phyloP scores from a whole-genome alignment of 2,797 vertebrate species.

The Chrosomus eos region DNA sequence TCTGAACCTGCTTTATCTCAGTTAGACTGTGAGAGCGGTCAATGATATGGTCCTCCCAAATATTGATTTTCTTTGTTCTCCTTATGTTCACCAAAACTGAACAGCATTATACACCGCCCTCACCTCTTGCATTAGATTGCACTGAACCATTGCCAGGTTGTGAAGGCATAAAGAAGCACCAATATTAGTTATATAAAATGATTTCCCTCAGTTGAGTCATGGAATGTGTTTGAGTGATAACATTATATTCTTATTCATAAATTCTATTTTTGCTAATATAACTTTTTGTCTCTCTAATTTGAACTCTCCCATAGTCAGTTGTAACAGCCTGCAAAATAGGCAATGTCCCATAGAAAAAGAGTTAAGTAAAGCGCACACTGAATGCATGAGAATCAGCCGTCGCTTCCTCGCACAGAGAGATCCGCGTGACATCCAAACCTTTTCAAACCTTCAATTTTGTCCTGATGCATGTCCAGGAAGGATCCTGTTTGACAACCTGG shows the following conservation, averaged over 20 bases:
- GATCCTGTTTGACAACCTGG: constrained; percentile 31
- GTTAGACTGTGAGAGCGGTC: neutral
- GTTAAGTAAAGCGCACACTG: constrained; percentile 21
- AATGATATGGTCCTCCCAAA: neutral
- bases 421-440: constrained; percentile 41
- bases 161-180: neutral
- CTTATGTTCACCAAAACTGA: constrained; percentile 14
- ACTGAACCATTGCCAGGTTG: neutral
- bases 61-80: constrained; percentile 32
- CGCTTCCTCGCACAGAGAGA: constrained; percentile 30
- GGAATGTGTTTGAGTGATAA: constrained; percentile 1
- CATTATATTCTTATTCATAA: neutral
- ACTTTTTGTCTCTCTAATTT: neutral
- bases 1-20: constrained; percentile 1
- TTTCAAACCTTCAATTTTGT: neutral
- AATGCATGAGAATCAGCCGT: constrained; percentile 39
- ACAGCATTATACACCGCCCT: neutral
- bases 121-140: neutral
- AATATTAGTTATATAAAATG: neutral
- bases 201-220: neutral
- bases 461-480: too few species aligned
- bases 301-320: constrained; percentile 3
- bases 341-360: constrained; percentile 11
- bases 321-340: constrained; percentile 10
- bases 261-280: neutral